Conservation (phyloP, 2,888 invertebrate species). For the Zhengitettix transpicula region DNA sequence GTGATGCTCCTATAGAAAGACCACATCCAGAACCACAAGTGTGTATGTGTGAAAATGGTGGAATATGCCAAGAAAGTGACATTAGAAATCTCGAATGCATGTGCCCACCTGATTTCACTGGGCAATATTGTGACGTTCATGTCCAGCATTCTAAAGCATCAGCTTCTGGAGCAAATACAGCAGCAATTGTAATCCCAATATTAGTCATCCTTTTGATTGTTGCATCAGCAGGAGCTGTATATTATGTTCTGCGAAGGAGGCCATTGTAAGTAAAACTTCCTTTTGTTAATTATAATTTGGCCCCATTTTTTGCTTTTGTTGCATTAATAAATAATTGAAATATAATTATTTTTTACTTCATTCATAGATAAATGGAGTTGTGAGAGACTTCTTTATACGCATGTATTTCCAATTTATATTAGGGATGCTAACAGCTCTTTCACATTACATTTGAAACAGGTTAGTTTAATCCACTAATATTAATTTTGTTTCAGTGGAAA, state of each 20-base stretch:
- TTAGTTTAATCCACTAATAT: not conserved
- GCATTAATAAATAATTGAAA: too few species aligned
- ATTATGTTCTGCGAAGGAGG: slow-evolving; percentile 64
- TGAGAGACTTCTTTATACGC: too few species aligned
- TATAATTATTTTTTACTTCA: too few species aligned
- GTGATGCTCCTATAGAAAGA: slow-evolving; percentile 69
- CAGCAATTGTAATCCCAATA: slow-evolving; percentile 67
- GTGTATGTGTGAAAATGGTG: slow-evolving; percentile 73
- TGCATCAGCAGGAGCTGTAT: slow-evolving; percentile 55
- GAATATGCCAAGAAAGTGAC: slow-evolving; percentile 7
- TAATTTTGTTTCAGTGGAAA: slow-evolving; percentile 46
- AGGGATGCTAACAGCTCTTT: too few species aligned
- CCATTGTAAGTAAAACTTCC: slow-evolving; percentile 55
- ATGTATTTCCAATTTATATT: too few species aligned
- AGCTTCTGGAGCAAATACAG: slow-evolving; percentile 36
- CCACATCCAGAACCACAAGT: slow-evolving; percentile 56
- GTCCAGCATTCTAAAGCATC: slow-evolving; percentile 39
- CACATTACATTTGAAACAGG: not conserved
- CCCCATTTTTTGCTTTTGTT: too few species aligned
- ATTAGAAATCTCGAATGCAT: slow-evolving; percentile 39
- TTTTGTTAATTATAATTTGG: too few species aligned
- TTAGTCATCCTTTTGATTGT: slow-evolving; percentile 59
- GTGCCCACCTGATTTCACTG: slow-evolving; percentile 54
- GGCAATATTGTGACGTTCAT: slow-evolving; percentile 53
- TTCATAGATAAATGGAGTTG: too few species aligned